These are phyloP conservation scores for Leiothrix lutea DNA, from an alignment of 2,113 vertebrate genomes.

Conservation along the genomic window DNA sequence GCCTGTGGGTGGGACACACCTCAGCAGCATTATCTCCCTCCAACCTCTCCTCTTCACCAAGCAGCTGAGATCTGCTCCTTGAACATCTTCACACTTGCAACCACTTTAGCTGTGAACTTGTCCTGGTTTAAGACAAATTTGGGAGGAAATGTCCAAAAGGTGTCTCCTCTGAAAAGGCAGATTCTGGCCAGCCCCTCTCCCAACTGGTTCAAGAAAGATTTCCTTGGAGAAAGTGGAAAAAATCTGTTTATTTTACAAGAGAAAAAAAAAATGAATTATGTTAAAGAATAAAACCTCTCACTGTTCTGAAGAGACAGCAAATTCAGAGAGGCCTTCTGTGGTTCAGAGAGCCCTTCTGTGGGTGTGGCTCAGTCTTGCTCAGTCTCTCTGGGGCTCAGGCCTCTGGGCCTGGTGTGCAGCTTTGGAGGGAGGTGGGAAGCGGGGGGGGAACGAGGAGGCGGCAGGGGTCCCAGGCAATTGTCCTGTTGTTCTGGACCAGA, in stretches of 20 bases:
- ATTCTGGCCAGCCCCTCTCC: neutral
- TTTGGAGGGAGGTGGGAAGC: no score
- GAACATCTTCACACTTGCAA: neutral
- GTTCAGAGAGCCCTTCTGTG: neutral
- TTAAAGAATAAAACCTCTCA: neutral
- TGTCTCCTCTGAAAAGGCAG: neutral
- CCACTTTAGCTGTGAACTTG: neutral
- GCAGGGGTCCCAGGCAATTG: neutral
- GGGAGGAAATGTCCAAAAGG: neutral
- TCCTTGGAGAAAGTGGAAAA: neutral
- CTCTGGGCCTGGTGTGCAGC: neutral
- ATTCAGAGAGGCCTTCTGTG: neutral
- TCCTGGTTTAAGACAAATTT: neutral
- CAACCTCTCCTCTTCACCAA: neutral
- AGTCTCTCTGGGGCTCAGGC: neutral
- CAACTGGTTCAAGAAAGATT: neutral
- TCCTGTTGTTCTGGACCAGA: neutral
- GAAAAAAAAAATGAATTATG: neutral
- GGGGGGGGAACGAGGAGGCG: no score
- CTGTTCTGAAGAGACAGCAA: neutral
- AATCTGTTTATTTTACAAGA: neutral
- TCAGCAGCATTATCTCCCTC: rapidly evolving
- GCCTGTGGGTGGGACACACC: neutral
- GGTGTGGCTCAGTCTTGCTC: neutral
- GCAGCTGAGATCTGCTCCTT: neutral